Evolutionary conservation across 2,797 vertebrate genomes (phyloP).

Genomic region (Enteromius viviparus): DNA sequence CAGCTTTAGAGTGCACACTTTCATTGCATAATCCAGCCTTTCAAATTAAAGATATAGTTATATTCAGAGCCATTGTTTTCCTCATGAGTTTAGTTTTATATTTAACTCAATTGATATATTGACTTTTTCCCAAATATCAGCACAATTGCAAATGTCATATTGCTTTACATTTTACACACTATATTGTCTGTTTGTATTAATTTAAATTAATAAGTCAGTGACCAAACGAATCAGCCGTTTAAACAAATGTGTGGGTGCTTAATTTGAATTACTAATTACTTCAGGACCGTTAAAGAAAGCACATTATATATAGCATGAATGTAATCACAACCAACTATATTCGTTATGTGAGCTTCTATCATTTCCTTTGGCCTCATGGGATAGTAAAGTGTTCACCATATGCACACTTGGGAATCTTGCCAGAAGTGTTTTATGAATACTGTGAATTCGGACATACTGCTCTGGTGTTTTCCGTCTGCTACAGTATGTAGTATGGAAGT

Average conservation of each 20-base stretch:
- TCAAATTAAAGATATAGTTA: neutral
- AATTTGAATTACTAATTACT: neutral
- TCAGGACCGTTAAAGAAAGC: neutral
- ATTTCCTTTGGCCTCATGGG: neutral
- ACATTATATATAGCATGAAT: neutral
- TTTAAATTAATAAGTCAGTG: too few species aligned
- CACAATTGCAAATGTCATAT: neutral
- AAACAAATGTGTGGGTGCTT: too few species aligned
- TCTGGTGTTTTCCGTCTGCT: neutral
- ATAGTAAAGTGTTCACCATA: neutral
- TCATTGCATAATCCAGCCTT: neutral
- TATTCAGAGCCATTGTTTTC: neutral
- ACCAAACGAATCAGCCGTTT: too few species aligned
- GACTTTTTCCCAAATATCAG: neutral
- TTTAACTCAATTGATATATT: neutral
- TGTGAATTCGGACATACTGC: neutral
- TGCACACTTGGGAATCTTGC: neutral
- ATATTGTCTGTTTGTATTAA: too few species aligned
- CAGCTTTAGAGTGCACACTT: neutral
- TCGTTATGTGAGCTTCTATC: neutral
- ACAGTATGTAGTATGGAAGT: too few species aligned
- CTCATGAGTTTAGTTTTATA: neutral
- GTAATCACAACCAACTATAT: too few species aligned
- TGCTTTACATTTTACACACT: neutral
- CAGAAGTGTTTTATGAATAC: neutral